These are phyloP conservation scores for Prolemur simus DNA, from an alignment of 2,113 vertebrate genomes.

Conservation along the genomic window DNA sequence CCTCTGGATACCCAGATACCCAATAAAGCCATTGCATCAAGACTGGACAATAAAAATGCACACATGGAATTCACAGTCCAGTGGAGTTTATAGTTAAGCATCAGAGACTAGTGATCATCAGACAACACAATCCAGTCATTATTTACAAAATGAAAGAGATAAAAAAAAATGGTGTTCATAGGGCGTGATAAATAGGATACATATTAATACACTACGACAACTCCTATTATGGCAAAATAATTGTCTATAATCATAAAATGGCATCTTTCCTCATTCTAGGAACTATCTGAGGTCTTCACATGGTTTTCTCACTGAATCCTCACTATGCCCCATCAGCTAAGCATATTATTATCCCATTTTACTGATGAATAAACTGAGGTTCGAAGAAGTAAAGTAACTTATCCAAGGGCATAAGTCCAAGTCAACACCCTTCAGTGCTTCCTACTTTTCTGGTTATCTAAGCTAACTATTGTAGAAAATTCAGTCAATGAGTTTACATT, in stretches of 20 bases:
- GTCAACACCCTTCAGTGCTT: neutral
- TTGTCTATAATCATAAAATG: neutral
- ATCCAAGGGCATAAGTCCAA: neutral
- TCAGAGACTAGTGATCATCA: neutral
- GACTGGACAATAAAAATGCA: neutral
- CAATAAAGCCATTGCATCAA: neutral
- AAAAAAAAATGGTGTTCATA: neutral
- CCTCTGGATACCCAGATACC: neutral
- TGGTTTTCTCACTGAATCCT: neutral
- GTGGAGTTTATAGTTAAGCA: neutral
- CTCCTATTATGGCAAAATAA: neutral
- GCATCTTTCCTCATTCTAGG: neutral
- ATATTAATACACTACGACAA: neutral
- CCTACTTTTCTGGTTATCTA: slow-evolving; percentile 9
- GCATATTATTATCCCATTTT: neutral
- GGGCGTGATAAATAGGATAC: neutral
- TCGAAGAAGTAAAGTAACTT: neutral
- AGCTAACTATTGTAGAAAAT: slow-evolving; percentile 6
- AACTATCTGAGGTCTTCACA: neutral
- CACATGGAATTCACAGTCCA: neutral
- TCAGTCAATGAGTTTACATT: neutral
- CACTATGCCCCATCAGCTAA: neutral
- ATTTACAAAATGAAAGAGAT: neutral
- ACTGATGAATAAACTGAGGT: neutral
- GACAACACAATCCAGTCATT: neutral